Evolutionary conservation across 2,797 vertebrate genomes (phyloP), one percentile per base, ranked within the genome.

Genomic region (Bradypus variegatus): DNA sequence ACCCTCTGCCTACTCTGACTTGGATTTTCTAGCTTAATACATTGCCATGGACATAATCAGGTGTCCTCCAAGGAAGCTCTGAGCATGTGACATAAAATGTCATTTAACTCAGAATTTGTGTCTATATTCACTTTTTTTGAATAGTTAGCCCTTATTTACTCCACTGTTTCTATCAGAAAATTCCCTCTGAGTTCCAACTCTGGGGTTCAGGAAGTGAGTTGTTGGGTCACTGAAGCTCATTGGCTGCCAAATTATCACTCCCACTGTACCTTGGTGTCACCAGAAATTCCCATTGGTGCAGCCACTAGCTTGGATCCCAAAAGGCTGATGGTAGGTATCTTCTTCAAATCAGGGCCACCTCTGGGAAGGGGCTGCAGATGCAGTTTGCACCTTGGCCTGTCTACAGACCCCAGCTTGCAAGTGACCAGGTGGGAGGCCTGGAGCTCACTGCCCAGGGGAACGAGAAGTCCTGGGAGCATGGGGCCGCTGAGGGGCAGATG

Each of bases 1-100:
- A 41, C 18, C 91, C 55, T 81, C 70, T 53, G n/a, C 14, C 67
- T 41, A 33, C 38, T 38, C 25, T 12, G 78, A n/a, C 31, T 58
- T 73, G 33, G 58, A 53, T 85, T 65, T 89, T 83, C 86, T 41
- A 77, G 55, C 1, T 92, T 92, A 91, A 84, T 69, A 77, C 65
- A 85, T 89, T 48, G 72, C 65, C 15, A 5, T 60, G 29, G 69
- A 76, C 88, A 84, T 48, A 48, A 48, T 69, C 45, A 29, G 19
- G 5, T 33, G 21, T 86, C 25, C 89, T 88, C 55, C 19, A 14
- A 55, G 85, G 76, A 75, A 77, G 50, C 16, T 27, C 72, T 67
- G 78, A 50, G 31, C 25, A 38, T 13, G 41, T 25, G n/a, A 38
- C 38, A 55, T 29, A 53, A 80, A 64, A 50, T 5, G 10, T 62